These are phyloP conservation scores for Oreocharis arfaki DNA, from an alignment of 2,113 vertebrate species.

Conservation along the genomic window DNA sequence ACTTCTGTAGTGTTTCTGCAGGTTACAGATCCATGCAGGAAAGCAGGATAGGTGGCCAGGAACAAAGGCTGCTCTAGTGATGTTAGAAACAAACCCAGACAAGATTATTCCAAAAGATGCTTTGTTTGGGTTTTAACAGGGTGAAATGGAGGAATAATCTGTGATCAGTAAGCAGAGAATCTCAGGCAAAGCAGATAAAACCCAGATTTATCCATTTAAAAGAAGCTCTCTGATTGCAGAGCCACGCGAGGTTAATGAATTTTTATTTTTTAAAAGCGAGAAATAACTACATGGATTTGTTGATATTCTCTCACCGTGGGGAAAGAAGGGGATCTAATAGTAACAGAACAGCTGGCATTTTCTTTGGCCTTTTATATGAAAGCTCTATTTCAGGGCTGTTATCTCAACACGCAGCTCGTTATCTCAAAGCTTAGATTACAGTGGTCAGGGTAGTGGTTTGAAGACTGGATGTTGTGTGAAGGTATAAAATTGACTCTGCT, in stretches of 20 bases:
- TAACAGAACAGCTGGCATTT: slow-evolving; percentile 47
- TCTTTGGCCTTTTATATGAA: slow-evolving; percentile 26
- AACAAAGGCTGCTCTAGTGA: not conserved
- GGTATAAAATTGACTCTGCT: slow-evolving; percentile 15
- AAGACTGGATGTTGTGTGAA: slow-evolving; percentile 3
- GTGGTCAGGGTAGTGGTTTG: not conserved
- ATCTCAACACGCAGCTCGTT: slow-evolving; percentile 16
- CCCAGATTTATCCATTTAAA: slow-evolving; percentile 58
- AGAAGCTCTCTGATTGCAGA: slow-evolving; percentile 46
- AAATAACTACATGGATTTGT: slow-evolving; percentile 27
- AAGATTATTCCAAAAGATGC: slow-evolving; percentile 48
- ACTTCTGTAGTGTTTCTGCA: not conserved
- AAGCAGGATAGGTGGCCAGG: not conserved
- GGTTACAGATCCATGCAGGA: not conserved
- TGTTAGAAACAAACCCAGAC: slow-evolving; percentile 18
- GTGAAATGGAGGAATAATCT: slow-evolving; percentile 58
- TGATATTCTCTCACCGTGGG: not conserved
- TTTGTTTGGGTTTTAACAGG: slow-evolving; percentile 48
- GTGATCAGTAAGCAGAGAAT: slow-evolving; percentile 54
- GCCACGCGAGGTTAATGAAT: slow-evolving; percentile 27
- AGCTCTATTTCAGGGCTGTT: slow-evolving; percentile 25
- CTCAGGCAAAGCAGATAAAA: slow-evolving; percentile 52
- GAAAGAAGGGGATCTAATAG: not conserved
- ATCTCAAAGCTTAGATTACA: slow-evolving; percentile 38
- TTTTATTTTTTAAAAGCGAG: slow-evolving; percentile 42